Percentiles rank a stretch among this genome's conserved stretches.
These are phyloP conservation scores for Diplolepis rosae DNA, from an alignment of 2,888 invertebrate genomes.

Conservation along the genomic window DNA sequence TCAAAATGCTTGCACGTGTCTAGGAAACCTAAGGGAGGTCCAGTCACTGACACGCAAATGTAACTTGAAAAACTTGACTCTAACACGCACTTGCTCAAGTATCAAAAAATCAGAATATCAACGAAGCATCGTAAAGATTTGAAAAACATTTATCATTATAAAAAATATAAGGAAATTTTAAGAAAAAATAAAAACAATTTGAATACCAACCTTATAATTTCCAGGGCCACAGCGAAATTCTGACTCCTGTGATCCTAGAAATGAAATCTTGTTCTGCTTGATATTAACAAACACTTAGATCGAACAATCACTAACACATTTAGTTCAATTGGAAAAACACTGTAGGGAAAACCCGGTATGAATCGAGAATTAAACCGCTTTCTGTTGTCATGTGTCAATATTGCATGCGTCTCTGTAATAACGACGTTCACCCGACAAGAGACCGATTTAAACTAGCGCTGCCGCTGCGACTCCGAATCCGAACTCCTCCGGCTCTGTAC, in stretches of 20 bases:
- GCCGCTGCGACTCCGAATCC: slow-evolving; percentile 46
- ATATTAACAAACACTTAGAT: too few relatives aligned
- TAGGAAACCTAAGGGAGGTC: not conserved
- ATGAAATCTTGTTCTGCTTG: not conserved
- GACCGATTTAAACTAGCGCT: slow-evolving; percentile 62
- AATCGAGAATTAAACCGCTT: not conserved
- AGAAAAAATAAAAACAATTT: not conserved
- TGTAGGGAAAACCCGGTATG: not conserved
- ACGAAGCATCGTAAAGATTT: not conserved
- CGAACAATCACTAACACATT: not conserved
- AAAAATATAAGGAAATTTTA: not conserved
- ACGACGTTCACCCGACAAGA: slow-evolving; percentile 56
- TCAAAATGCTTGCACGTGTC: not conserved
- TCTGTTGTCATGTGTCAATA: not conserved
- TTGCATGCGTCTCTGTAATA: not conserved
- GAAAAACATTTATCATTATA: not conserved
- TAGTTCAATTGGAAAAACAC: not conserved
- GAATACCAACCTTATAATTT: not conserved
- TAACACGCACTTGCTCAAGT: slow-evolving; percentile 19
- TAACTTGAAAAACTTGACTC: slow-evolving; percentile 25
- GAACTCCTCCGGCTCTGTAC: slow-evolving; percentile 55
- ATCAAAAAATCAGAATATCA: slow-evolving; percentile 24
- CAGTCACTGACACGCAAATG: slow-evolving; percentile 28
- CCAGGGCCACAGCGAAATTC: not conserved
- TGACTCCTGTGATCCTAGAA: not conserved